Percentiles rank a stretch among this genome's conserved stretches.
Conservation (phyloP, 92 coral and sea anemone species). For the Parazoanthus atlanticus region DNA sequence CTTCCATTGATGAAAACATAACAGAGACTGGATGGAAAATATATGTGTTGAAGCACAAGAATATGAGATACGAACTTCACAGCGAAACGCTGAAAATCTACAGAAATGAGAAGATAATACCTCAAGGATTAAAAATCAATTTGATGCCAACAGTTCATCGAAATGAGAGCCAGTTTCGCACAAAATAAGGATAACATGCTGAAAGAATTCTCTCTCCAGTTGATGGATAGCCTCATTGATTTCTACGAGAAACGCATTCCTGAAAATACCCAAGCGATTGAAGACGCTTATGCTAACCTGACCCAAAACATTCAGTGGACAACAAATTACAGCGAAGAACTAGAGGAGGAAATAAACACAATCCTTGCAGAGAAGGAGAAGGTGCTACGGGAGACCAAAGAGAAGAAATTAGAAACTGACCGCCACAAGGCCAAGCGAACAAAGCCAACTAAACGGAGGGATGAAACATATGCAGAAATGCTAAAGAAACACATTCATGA, state of each 20-base stretch:
- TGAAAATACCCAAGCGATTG: background rate
- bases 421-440: background rate
- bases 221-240: background rate
- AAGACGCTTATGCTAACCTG: background rate
- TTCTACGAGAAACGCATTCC: constrained; percentile 1
- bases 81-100: too few species aligned
- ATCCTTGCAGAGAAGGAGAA: constrained; percentile 7
- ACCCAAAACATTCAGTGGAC: background rate
- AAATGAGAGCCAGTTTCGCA: constrained; percentile 2
- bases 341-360: background rate
- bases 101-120: too few species aligned
- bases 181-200: background rate
- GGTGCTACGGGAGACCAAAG: background rate
- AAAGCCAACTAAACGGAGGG: background rate
- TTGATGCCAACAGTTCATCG: background rate
- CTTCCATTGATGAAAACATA: background rate
- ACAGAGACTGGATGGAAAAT: background rate
- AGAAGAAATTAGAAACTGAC: background rate
- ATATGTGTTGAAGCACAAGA: too few species aligned
- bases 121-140: background rate
- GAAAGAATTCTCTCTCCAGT: background rate
- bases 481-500: constrained; percentile 1
- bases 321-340: background rate
- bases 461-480: background rate
- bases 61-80: too few species aligned